These are phyloP conservation scores for Danio tinwini DNA, from an alignment of 2,797 vertebrate species.

Conservation along the genomic window DNA sequence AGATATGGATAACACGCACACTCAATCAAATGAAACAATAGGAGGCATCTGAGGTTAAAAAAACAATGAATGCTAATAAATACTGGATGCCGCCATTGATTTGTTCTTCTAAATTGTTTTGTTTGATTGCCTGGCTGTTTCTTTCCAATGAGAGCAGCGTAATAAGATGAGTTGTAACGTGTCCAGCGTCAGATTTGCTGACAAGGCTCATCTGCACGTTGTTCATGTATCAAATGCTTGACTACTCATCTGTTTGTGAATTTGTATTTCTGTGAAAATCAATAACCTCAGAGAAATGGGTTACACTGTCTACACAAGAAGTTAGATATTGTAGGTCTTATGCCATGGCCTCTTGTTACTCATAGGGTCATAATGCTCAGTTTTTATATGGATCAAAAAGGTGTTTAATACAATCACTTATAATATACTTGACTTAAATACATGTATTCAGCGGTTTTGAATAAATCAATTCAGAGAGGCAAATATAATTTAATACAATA, in stretches of 20 bases:
- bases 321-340: conserved; percentile 1
- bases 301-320: conserved; percentile 35
- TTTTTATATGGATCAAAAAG: background rate
- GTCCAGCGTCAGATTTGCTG: conserved; percentile 40
- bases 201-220: conserved; percentile 46
- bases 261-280: conserved; percentile 55
- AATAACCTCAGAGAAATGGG: conserved; percentile 50
- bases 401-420: background rate
- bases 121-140: conserved; percentile 55
- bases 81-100: conserved; percentile 51
- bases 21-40: conserved; percentile 53
- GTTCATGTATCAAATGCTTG: conserved; percentile 45
- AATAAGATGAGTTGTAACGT: conserved; percentile 50
- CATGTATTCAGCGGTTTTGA: too few species aligned
- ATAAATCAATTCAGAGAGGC: too few species aligned
- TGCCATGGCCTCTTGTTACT: background rate
- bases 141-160: conserved; percentile 50
- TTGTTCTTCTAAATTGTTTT: conserved; percentile 47
- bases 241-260: conserved; percentile 45
- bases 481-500: too few species aligned
- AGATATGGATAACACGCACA: conserved; percentile 54
- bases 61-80: conserved; percentile 58
- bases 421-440: too few species aligned
- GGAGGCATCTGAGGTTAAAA: conserved; percentile 43
- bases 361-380: background rate